Conservation (phyloP, 2,797 vertebrate species). For the Oreochromis mossambicus region DNA sequence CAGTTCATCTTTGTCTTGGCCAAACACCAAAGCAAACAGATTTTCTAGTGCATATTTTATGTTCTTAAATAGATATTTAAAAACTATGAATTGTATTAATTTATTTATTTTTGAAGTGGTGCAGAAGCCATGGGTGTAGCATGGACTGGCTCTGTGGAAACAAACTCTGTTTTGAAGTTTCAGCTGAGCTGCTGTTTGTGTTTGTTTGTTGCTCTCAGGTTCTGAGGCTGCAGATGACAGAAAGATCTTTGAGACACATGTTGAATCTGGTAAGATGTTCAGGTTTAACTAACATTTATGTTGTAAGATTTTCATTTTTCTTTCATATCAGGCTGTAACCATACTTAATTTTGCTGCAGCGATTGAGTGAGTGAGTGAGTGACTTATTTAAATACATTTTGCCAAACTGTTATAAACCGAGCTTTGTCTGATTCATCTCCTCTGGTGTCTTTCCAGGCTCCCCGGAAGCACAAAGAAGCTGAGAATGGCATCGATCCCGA, state of each 20-base stretch:
- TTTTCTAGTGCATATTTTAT: background rate
- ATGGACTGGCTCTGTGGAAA: background rate
- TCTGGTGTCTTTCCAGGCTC: slow-evolving; percentile 51
- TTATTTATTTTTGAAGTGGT: rapidly evolving
- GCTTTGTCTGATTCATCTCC: background rate
- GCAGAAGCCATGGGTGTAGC: background rate
- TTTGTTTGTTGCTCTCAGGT: slow-evolving; percentile 69
- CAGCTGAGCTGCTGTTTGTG: background rate
- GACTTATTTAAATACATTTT: background rate
- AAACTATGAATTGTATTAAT: background rate
- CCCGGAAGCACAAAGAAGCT: slow-evolving; percentile 46
- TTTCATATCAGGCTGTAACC: background rate
- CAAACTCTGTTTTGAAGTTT: background rate
- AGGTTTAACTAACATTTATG: background rate
- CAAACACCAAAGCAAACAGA: background rate
- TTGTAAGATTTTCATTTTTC: background rate
- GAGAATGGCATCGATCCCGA: slow-evolving; percentile 42
- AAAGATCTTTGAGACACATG: slow-evolving; percentile 79
- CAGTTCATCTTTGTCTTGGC: background rate
- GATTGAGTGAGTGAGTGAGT: background rate
- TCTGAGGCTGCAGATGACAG: slow-evolving; percentile 82
- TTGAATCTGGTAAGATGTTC: slow-evolving; percentile 78
- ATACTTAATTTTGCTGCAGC: background rate
- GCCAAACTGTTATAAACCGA: background rate
- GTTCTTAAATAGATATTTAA: background rate